Evolutionary conservation across 2,797 vertebrate species (phyloP).

Genomic region (Rallus crepitans): DNA sequence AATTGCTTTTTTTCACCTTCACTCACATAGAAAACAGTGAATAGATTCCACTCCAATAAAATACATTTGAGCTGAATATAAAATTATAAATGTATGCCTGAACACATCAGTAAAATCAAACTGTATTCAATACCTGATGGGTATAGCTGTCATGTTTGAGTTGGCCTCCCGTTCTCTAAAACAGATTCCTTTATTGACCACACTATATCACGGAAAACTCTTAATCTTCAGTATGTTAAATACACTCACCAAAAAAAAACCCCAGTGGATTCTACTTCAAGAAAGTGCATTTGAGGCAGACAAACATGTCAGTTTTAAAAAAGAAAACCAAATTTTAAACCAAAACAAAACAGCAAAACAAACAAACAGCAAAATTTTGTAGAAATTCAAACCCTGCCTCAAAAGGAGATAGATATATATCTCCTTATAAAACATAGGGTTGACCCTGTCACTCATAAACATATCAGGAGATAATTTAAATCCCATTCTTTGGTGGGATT

Average conservation of each 20-base stretch:
- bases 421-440: neutral
- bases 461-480: neutral
- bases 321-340: no score
- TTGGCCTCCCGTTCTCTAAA: neutral
- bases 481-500: fast-evolving
- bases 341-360: neutral
- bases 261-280: neutral
- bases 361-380: neutral
- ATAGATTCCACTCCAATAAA: neutral
- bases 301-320: neutral
- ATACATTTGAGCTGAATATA: neutral
- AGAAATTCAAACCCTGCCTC: neutral
- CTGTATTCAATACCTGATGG: neutral
- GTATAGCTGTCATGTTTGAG: neutral
- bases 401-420: neutral
- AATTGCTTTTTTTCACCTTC: neutral
- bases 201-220: neutral
- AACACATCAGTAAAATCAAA: neutral
- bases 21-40: neutral
- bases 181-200: neutral
- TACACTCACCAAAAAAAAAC: neutral
- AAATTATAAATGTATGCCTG: neutral
- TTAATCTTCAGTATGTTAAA: neutral
- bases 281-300: neutral
- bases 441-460: neutral